A percentile compares a stretch with the other conserved stretches of the same genome.
phyloP scores from a whole-genome alignment of 1,140 invertebrate genomes.

The Lethocerus indicus region DNA sequence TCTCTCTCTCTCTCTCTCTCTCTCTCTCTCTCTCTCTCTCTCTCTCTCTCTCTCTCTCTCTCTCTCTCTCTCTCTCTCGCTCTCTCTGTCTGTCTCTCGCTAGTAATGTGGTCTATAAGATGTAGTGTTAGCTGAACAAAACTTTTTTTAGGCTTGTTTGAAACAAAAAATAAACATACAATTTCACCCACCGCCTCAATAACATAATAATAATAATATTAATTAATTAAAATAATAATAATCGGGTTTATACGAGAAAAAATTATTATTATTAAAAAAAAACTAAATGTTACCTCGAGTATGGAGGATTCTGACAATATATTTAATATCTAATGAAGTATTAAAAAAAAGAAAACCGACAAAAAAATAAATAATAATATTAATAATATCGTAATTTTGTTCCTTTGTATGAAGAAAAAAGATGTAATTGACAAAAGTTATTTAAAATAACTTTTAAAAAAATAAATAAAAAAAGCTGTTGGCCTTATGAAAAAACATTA shows the following conservation, averaged over 20 bases:
- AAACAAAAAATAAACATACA: too few species aligned
- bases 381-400: too few species aligned
- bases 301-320: slow-evolving; percentile 14
- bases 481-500: slow-evolving; percentile 11
- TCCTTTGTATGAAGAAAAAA: slow-evolving; percentile 3
- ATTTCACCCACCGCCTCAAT: too few species aligned
- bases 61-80: not conserved
- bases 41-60: slow-evolving; percentile 1
- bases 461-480: slow-evolving; percentile 9
- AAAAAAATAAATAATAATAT: too few species aligned
- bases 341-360: not conserved
- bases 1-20: not conserved
- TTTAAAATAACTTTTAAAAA: slow-evolving; percentile 1
- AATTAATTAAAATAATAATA: too few species aligned
- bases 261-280: too few species aligned
- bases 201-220: too few species aligned
- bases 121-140: slow-evolving; percentile 11
- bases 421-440: not conserved
- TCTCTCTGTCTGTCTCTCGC: slow-evolving; percentile 6
- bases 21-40: not conserved
- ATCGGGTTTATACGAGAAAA: too few species aligned
- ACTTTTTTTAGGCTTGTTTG: too few species aligned
- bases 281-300: slow-evolving; percentile 7
- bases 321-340: slow-evolving; percentile 9
- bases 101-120: slow-evolving; percentile 15